Percentiles rank a stretch among this genome's conserved stretches.
phyloP scores from a whole-genome alignment of 2,113 vertebrate genomes.

The rabbit (Oryctolagus cuniculus) region mOryCun1.1 NC_091449.1:44874501-44875000 shows the following conservation, averaged over 20 bases:
- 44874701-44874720: background rate
- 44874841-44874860: slow-evolving; percentile 4
- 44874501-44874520: background rate
- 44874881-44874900: slow-evolving; percentile 99
- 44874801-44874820: background rate
- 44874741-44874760: background rate
- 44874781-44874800: background rate
- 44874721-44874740: background rate
- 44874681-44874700: background rate
- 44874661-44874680: background rate
- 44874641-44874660: background rate
- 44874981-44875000: slow-evolving; percentile 98
- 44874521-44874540: background rate
- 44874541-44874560: background rate
- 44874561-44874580: background rate
- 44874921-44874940: slow-evolving; percentile 96
- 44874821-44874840: slow-evolving; percentile 1
- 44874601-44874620: background rate
- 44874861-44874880: slow-evolving; percentile 97
- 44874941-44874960: slow-evolving; percentile 96
- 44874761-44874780: background rate
- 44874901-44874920: slow-evolving; percentile 96
- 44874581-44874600: background rate
- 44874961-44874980: slow-evolving; percentile 99
- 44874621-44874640: background rate